These are phyloP conservation scores for Hyla sarda DNA, from an alignment of 2,113 vertebrate species.

Conservation along the genomic window DNA sequence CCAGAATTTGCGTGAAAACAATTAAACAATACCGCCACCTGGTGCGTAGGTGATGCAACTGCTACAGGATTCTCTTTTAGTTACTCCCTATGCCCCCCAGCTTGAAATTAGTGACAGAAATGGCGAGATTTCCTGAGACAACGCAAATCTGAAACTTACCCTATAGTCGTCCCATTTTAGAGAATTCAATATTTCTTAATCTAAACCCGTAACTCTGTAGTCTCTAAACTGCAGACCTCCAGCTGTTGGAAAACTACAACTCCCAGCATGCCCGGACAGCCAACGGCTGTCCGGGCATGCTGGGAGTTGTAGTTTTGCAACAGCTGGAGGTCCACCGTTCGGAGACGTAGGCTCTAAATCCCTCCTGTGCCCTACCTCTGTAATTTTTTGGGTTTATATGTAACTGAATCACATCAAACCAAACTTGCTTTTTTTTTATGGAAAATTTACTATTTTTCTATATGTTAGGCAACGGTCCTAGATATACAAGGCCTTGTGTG, in stretches of 20 bases:
- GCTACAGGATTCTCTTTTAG: background rate
- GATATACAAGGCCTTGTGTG: background rate
- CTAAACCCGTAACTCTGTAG: too few species aligned
- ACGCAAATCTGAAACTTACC: too few species aligned
- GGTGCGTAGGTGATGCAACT: background rate
- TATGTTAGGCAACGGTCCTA: background rate
- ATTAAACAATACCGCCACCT: background rate
- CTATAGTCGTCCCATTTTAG: too few species aligned
- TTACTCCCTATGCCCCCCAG: background rate
- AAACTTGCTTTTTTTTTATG: background rate
- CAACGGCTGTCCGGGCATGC: too few species aligned
- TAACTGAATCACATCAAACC: background rate
- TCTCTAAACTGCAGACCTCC: too few species aligned
- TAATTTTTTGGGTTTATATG: background rate
- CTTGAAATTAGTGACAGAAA: background rate
- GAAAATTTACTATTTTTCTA: conserved; percentile 23
- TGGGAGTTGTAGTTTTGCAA: too few species aligned
- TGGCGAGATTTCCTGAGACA: background rate
- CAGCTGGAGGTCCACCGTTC: too few species aligned
- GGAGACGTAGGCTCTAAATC: too few species aligned
- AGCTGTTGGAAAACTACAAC: too few species aligned
- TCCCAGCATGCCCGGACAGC: too few species aligned
- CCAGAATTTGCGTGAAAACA: background rate
- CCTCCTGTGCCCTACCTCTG: background rate
- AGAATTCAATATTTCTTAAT: too few species aligned